phyloP scores from a whole-genome alignment of 92 coral and sea anemone species.

The Palythoa grandiflora region DNA sequence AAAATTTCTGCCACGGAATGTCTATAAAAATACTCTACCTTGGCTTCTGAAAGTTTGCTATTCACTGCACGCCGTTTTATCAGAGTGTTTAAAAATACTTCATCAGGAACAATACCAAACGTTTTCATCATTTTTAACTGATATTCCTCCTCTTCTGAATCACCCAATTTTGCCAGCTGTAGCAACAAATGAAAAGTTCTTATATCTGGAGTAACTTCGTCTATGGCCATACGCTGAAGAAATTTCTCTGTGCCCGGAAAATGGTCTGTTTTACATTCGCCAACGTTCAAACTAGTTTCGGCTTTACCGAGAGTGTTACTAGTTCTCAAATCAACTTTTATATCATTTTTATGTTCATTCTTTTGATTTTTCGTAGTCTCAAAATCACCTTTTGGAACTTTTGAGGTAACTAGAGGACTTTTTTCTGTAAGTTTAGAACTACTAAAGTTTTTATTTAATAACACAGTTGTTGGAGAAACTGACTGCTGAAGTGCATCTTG shows the following conservation, averaged over 20 bases:
- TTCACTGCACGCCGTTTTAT: conserved; percentile 65
- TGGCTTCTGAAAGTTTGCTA: conserved; percentile 62
- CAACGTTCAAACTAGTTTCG: neutral
- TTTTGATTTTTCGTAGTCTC: neutral
- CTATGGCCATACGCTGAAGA: conserved; percentile 83
- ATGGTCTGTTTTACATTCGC: neutral
- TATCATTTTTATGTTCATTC: neutral
- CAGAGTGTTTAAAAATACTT: conserved; percentile 71
- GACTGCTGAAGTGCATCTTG: neutral
- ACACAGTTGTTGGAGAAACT: neutral
- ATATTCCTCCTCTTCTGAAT: conserved; percentile 65
- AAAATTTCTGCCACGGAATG: no score
- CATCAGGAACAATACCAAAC: conserved; percentile 76
- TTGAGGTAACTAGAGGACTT: neutral
- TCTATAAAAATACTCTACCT: conserved; percentile 49
- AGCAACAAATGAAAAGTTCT: conserved; percentile 82
- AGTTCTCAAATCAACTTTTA: neutral
- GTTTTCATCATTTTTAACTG: conserved; percentile 70
- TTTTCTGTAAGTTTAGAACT: neutral
- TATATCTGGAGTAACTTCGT: conserved; percentile 83
- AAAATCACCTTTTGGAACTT: neutral
- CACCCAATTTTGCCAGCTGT: conserved; percentile 56
- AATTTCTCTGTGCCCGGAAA: conserved; percentile 78
- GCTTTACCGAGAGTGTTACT: neutral
- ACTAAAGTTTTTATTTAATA: neutral